Conservation (phyloP, 2,113 vertebrate genomes). For the Corythaeola cristata region DNA sequence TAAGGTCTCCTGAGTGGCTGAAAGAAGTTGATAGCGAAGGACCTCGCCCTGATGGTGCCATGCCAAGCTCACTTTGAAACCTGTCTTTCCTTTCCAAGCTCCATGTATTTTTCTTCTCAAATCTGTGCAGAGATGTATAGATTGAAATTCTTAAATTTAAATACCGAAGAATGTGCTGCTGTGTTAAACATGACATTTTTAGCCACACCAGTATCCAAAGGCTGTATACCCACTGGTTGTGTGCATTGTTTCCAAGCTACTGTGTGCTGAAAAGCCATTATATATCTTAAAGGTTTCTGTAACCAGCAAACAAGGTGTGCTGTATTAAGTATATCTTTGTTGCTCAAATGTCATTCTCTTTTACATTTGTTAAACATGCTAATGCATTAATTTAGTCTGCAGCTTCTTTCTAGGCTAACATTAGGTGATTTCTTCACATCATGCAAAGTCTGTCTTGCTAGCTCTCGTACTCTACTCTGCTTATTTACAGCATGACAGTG, state of each 20-base stretch:
- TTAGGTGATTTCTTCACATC: background rate
- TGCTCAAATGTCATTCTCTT: background rate
- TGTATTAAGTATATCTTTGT: background rate
- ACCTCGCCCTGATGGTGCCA: fast-evolving
- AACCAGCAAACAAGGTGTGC: background rate
- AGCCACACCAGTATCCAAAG: background rate
- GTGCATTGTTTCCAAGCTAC: background rate
- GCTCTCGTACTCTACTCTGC: background rate
- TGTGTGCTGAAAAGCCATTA: background rate
- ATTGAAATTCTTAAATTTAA: background rate
- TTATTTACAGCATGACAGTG: background rate
- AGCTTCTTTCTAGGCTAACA: background rate
- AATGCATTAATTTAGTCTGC: background rate
- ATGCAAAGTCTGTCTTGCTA: background rate
- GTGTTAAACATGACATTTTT: background rate
- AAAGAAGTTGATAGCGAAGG: background rate
- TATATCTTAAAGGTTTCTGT: background rate
- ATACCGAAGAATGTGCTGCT: background rate
- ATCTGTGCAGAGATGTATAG: background rate
- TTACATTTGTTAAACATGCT: background rate
- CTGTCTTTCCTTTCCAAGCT: background rate
- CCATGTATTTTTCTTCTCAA: background rate
- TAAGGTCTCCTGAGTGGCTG: background rate
- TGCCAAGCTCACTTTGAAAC: background rate
- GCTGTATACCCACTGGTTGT: background rate